Conservation (phyloP, 2,797 vertebrate genomes). For the Chloroceryle inda region DNA sequence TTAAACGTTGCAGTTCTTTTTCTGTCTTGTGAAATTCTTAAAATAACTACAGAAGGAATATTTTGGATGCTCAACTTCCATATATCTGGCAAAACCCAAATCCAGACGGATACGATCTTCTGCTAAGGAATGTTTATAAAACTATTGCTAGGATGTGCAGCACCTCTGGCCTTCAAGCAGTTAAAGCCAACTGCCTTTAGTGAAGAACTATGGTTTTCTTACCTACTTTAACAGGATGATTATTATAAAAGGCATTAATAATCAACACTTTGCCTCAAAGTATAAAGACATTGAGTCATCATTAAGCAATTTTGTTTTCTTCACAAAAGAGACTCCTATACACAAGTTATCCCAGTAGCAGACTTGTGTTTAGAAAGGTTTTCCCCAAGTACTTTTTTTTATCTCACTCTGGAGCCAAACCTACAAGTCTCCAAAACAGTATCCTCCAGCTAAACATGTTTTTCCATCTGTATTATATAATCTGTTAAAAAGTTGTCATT, state of each 20-base stretch:
- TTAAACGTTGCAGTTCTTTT: not conserved
- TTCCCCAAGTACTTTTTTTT: not conserved
- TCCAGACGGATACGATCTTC: not conserved
- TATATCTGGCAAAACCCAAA: not conserved
- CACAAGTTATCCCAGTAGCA: not conserved
- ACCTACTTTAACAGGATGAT: not conserved
- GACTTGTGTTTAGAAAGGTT: not conserved
- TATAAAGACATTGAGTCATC: not conserved
- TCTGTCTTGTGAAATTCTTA: not conserved
- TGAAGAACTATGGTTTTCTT: not conserved
- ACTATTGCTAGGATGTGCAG: not conserved
- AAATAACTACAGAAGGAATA: not conserved
- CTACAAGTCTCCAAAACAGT: not conserved
- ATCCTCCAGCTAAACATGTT: not conserved
- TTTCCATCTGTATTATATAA: not conserved
- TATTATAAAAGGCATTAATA: too few species aligned
- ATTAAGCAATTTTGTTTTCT: not conserved
- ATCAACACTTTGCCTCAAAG: not conserved
- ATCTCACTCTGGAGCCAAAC: not conserved
- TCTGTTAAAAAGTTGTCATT: conserved; percentile 35
- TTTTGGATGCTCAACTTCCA: not conserved
- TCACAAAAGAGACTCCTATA: not conserved
- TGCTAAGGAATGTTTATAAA: not conserved
- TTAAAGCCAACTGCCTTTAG: not conserved
- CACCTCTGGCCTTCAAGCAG: not conserved